Evolutionary conservation across 2,113 vertebrate species (phyloP).

Genomic region (Dascyllus trimaculatus): DNA sequence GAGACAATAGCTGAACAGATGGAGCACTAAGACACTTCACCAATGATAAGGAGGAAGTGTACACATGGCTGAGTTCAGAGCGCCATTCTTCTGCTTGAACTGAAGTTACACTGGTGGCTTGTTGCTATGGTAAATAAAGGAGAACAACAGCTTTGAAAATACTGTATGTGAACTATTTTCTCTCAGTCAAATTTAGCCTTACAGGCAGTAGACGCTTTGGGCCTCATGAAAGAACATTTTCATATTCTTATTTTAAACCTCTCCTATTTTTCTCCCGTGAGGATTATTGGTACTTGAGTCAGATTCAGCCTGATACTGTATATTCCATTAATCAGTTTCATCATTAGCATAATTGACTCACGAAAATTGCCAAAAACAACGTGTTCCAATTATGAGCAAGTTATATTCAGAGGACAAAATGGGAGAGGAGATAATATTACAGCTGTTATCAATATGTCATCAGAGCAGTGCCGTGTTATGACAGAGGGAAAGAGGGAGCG

Average conservation of each 20-base stretch:
- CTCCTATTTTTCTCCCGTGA: neutral
- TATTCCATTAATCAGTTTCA: conserved; percentile 1
- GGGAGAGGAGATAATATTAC: neutral
- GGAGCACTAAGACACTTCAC: conserved; percentile 68
- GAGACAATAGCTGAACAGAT: conserved; percentile 74
- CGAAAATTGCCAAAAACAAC: neutral
- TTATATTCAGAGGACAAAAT: too few species aligned
- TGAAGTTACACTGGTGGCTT: conserved; percentile 47
- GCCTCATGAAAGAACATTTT: conserved; percentile 13
- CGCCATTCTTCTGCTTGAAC: conserved; percentile 47
- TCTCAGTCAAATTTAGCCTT: neutral
- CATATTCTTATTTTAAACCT: neutral
- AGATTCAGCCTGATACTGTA: neutral
- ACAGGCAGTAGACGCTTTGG: neutral
- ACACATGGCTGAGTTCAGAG: conserved; percentile 51
- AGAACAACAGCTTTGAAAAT: conserved; percentile 54
- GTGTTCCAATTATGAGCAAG: too few species aligned
- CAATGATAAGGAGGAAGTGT: conserved; percentile 55
- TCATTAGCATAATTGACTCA: neutral
- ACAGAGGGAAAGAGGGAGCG: neutral
- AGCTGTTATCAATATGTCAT: neutral
- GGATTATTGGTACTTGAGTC: neutral
- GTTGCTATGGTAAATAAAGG: conserved; percentile 72
- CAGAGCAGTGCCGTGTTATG: neutral
- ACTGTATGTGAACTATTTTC: conserved; percentile 32